Conservation (phyloP, 2,888 invertebrate genomes). For the Escarpia spicata region DNA sequence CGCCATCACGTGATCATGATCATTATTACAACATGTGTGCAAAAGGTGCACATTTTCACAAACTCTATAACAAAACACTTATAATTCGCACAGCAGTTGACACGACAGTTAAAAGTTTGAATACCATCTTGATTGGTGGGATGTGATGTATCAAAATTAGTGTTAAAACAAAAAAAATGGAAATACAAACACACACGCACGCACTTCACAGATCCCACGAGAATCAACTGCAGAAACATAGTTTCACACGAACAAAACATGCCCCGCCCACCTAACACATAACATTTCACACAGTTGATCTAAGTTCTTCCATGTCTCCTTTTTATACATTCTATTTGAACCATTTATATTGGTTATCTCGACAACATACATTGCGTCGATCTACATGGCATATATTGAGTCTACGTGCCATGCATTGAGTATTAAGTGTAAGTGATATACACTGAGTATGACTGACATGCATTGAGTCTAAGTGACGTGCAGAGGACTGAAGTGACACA, state of each 20-base stretch:
- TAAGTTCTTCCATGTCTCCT: not conserved
- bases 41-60: not conserved
- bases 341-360: not conserved
- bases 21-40: not conserved
- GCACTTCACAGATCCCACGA: not conserved
- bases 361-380: too few species aligned
- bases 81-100: not conserved
- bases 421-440: too few species aligned
- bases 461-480: not conserved
- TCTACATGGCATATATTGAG: too few species aligned
- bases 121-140: not conserved
- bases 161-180: not conserved
- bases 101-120: not conserved
- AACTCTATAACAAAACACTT: not conserved
- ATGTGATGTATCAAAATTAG: not conserved
- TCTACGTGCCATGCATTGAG: too few species aligned
- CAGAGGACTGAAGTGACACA: not conserved
- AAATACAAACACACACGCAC: not conserved
- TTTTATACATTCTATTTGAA: not conserved
- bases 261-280: not conserved
- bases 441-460: too few species aligned
- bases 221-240: not conserved
- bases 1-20: not conserved
- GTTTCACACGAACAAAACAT: not conserved
- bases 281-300: not conserved